Percentiles rank a stretch among this genome's conserved stretches.
These are phyloP conservation scores for Pterobdella sp. DNA, from an alignment of 2,888 invertebrate genomes.

Conservation along the genomic window DNA sequence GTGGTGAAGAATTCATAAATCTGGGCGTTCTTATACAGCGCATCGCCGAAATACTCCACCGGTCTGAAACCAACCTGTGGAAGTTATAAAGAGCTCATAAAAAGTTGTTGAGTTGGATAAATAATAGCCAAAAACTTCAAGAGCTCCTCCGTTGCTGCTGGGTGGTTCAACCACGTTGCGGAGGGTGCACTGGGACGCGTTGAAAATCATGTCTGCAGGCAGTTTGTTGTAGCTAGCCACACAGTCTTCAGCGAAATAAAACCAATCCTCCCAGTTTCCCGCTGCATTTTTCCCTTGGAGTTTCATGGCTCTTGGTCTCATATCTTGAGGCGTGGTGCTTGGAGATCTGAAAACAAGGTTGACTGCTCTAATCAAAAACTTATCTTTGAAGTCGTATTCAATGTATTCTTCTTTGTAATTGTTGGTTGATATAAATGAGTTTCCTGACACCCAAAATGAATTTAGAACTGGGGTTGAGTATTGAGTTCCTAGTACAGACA, in stretches of 20 bases:
- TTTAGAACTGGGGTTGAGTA: neutral
- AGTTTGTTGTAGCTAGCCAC: neutral
- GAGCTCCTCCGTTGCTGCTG: neutral
- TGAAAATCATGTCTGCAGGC: neutral
- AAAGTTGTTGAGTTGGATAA: neutral
- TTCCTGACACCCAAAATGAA: conserved; percentile 16
- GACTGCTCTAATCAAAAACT: conserved; percentile 4
- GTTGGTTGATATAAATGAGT: neutral
- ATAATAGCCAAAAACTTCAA: conserved; percentile 6
- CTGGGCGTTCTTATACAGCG: conserved; percentile 29
- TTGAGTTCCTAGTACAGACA: neutral
- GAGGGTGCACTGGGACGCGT: neutral
- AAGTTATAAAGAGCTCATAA: neutral
- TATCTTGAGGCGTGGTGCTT: neutral
- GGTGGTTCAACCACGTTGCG: neutral
- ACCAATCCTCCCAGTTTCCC: conserved; percentile 24
- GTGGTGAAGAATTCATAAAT: conserved; percentile 35
- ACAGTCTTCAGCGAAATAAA: conserved; percentile 25
- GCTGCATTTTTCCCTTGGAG: conserved; percentile 4
- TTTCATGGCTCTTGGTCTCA: conserved; percentile 28
- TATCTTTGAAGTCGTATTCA: neutral
- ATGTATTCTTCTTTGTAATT: conserved; percentile 9
- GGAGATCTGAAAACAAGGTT: neutral
- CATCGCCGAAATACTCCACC: conserved; percentile 30
- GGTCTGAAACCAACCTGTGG: conserved; percentile 37